Percentiles rank a stretch among this genome's conserved stretches.
phyloP scores from a whole-genome alignment of 2,113 vertebrate species.

The Brachyistius frenatus region DNA sequence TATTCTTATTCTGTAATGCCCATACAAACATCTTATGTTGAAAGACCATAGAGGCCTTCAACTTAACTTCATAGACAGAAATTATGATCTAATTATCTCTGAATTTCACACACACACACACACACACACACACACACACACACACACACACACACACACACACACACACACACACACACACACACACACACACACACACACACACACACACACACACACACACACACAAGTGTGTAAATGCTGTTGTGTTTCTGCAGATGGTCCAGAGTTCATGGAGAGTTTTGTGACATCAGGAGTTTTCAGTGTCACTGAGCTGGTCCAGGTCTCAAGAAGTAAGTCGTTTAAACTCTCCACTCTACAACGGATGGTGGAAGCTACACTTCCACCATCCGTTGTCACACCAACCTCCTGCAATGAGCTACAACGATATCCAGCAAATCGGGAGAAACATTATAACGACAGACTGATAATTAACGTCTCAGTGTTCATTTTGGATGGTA shows the following conservation, averaged over 20 bases:
- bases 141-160: no score
- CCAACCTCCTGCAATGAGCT: background rate
- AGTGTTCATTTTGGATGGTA: no score
- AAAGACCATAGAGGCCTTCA: no score
- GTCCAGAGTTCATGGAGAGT: constrained; percentile 96
- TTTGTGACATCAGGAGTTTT: constrained; percentile 98
- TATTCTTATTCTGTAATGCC: background rate
- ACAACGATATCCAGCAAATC: no score
- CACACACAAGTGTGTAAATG: constrained; percentile 8
- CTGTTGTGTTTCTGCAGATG: constrained; percentile 83
- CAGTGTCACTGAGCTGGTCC: constrained; percentile 98
- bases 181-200: no score
- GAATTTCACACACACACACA: background rate
- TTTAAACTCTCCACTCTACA: background rate
- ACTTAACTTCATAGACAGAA: no score
- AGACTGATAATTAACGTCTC: no score
- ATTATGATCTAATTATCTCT: background rate
- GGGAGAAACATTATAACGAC: no score
- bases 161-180: no score
- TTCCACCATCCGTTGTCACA: background rate
- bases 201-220: no score
- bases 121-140: no score
- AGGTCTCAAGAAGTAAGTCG: constrained; percentile 96
- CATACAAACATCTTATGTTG: no score
- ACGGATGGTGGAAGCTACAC: background rate